Conservation (phyloP, 2,888 invertebrate genomes). For the Epistrophella euchroma region DNA sequence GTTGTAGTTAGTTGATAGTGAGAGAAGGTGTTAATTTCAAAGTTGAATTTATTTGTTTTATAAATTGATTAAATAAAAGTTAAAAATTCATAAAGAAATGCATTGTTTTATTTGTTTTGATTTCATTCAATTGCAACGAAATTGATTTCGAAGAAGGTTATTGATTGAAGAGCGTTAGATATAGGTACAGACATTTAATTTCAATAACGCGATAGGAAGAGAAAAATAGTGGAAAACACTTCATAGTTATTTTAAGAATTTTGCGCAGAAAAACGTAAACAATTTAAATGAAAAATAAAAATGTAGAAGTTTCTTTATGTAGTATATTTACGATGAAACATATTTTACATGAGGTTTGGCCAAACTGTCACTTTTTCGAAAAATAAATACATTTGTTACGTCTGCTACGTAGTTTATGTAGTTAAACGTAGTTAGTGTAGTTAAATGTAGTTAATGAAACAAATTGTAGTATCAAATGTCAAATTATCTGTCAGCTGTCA, state of each 20-base stretch:
- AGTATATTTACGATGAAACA: no score
- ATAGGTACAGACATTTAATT: not conserved
- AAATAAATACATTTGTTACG: no score
- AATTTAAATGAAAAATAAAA: not conserved
- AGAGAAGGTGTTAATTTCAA: not conserved
- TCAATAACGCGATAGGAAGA: not conserved
- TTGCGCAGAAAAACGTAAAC: not conserved
- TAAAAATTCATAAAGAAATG: not conserved
- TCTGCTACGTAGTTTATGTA: no score
- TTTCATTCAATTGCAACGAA: not conserved
- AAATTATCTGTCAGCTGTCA: no score
- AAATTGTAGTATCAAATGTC: no score
- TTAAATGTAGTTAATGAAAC: no score
- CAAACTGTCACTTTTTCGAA: no score
- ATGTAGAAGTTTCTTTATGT: no score
- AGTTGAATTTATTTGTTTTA: conserved; percentile 34
- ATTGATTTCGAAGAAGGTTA: not conserved
- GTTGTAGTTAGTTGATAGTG: conserved; percentile 14
- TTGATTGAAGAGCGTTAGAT: not conserved
- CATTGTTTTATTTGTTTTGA: not conserved
- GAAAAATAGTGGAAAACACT: not conserved
- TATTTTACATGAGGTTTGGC: no score
- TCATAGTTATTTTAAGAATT: not conserved
- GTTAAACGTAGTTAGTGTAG: no score
- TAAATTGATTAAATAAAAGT: conserved; percentile 11